Conservation (phyloP, 2,113 vertebrate genomes). For the Phyllopteryx taeniolatus region DNA sequence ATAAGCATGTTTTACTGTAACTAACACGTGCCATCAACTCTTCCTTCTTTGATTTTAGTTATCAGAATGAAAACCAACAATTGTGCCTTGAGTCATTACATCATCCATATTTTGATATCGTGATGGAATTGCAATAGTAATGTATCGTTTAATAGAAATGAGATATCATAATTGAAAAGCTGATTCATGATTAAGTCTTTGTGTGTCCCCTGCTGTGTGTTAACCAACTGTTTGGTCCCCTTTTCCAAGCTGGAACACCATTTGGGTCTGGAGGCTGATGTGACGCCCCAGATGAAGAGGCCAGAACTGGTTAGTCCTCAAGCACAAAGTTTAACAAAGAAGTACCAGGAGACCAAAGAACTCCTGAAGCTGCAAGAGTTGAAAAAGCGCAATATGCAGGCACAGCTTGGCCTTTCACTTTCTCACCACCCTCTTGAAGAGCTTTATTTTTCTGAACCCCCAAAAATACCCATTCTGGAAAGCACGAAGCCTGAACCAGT, state of each 20-base stretch:
- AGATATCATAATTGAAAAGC: slow-evolving; percentile 44
- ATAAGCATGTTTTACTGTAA: slow-evolving; percentile 72
- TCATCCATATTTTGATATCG: slow-evolving; percentile 32
- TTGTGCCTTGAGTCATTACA: slow-evolving; percentile 45
- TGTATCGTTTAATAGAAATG: slow-evolving; percentile 26
- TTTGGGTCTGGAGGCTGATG: slow-evolving; percentile 79
- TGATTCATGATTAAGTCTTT: slow-evolving; percentile 61
- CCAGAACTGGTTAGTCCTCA: slow-evolving; percentile 81
- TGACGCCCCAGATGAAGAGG: slow-evolving; percentile 78
- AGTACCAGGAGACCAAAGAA: slow-evolving; percentile 84
- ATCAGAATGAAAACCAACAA: slow-evolving; percentile 40
- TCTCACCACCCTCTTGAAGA: slow-evolving; percentile 70
- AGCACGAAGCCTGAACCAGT: slow-evolving; percentile 53
- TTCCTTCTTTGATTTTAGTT: slow-evolving; percentile 60
- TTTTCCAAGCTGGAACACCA: slow-evolving; percentile 83
- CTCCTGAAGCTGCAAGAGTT: slow-evolving; percentile 80
- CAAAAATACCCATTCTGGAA: slow-evolving; percentile 43
- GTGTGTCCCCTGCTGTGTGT: slow-evolving; percentile 78
- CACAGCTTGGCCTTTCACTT: slow-evolving; percentile 79
- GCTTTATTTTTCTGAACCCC: slow-evolving; percentile 65
- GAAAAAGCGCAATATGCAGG: slow-evolving; percentile 82
- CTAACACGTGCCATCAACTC: slow-evolving; percentile 69
- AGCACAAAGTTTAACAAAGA: slow-evolving; percentile 81
- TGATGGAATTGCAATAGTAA: slow-evolving; percentile 42
- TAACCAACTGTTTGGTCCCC: slow-evolving; percentile 85